Percentiles rank a stretch among this genome's conserved stretches.
These are phyloP conservation scores for Hydrotaea diabolus DNA, from an alignment of 2,888 invertebrate genomes.

Conservation along the genomic window DNA sequence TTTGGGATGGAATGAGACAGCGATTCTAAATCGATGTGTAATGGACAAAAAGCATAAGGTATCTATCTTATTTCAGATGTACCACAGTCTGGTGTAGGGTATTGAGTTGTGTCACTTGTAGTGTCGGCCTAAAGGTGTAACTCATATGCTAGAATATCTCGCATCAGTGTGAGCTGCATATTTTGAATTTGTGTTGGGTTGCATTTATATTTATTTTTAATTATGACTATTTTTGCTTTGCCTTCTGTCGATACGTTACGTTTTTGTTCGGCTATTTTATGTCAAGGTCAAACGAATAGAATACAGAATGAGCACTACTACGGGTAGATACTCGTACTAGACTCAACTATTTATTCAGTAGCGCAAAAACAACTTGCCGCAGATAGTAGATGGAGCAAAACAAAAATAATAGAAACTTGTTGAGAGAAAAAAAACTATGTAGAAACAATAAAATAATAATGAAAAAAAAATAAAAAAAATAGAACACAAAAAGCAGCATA, in stretches of 20 bases:
- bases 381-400: neutral
- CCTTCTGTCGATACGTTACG: neutral
- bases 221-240: neutral
- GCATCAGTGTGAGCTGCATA: neutral
- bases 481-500: neutral
- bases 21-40: too few relatives aligned
- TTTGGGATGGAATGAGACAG: too few relatives aligned
- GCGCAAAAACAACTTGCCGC: neutral
- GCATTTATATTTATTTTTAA: neutral
- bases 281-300: constrained; percentile 21
- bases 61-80: too few relatives aligned
- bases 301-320: neutral
- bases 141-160: too few relatives aligned
- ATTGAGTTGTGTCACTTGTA: too few relatives aligned
- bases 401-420: neutral
- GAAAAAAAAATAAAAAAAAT: neutral
- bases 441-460: constrained; percentile 1
- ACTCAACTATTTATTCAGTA: neutral
- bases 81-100: too few relatives aligned
- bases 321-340: too few relatives aligned
- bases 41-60: too few relatives aligned
- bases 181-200: neutral
- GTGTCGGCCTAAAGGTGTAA: too few relatives aligned
- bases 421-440: neutral
- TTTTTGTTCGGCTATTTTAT: neutral